Base-by-base conservation (phyloP, 1,140 invertebrate species). In the Hyposmocoma kahamanoa region DNA sequence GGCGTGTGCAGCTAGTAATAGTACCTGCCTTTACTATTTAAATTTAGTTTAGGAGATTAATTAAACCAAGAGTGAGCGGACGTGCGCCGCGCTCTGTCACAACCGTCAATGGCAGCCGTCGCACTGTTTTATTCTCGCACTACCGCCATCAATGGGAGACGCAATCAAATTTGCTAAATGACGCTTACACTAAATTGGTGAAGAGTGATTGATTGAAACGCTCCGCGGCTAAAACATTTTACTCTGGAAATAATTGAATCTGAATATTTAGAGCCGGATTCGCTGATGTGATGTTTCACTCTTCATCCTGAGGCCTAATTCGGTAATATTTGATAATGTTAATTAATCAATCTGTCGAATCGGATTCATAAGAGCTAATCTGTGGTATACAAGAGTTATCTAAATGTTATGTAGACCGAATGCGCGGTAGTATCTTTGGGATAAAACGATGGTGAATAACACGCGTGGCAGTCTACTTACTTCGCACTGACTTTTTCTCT, bases 161-260 rank as follows among this genome's bases (percentile, higher is more conserved):
- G 65, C 70, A 77, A 83, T 81, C 73, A 67, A 81, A 81, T 83
- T 83, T 83, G 67, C 79, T 69, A 83, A 83, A 83, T 81, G 73
- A 83, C 73, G 75, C 66, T 80, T 71, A 79, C 62, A 72, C 76
- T 75, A 75, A 81, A 83, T 79, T 81, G 75, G 64, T 76, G 73
- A 75, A 74, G 75, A 79, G 76, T 83, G 79, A 83, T 80, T 81
- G 77, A 83, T 83, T 77, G 73, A 72, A 80, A 73, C 60, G 69
- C 58, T 67, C 59, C 62, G 56, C 55, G 53, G 60, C 65, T 69
- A 72, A 76, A 77, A 66, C 57, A 79, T 78, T 82, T 76, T 73
- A 75, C 65, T 64, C 53, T 43, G 64, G 53, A 56, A 61, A 78
- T 83, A 83, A 80, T 80, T 74, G 64, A 72, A 73, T 78, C 64